Evolutionary conservation across 2,797 vertebrate species (phyloP).

Genomic region (Crenuchus spilurus): DNA sequence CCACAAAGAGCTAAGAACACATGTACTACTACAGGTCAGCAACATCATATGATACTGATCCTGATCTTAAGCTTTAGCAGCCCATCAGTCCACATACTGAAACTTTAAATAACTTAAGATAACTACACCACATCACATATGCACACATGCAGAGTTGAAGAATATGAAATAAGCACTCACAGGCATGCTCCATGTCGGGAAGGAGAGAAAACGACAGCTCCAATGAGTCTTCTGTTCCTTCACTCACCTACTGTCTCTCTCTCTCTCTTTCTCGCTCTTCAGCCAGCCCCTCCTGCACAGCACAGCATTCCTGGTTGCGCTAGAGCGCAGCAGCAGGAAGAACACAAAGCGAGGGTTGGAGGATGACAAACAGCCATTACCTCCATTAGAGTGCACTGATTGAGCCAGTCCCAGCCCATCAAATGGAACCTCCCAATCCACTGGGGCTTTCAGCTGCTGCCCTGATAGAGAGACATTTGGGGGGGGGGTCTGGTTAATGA

Average conservation of each 20-base stretch:
- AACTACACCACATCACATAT: slow-evolving; percentile 3
- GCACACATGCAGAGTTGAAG: slow-evolving; percentile 26
- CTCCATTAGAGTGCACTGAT: slow-evolving; percentile 62
- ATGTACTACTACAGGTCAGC: not conserved
- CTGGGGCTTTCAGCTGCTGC: slow-evolving; percentile 51
- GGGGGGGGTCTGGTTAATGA: slow-evolving; percentile 30
- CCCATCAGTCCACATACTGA: slow-evolving; percentile 10
- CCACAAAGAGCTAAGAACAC: not conserved
- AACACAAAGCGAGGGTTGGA: slow-evolving; percentile 19
- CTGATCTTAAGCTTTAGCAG: not conserved
- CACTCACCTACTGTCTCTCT: slow-evolving; percentile 55
- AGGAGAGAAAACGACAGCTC: slow-evolving; percentile 52
- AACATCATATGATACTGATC: slow-evolving; percentile 1
- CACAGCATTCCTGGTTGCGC: slow-evolving; percentile 42
- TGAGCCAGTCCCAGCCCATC: slow-evolving; percentile 57
- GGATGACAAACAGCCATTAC: slow-evolving; percentile 60
- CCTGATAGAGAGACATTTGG: not conserved
- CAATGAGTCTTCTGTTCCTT: slow-evolving; percentile 55
- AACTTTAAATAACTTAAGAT: slow-evolving; percentile 27
- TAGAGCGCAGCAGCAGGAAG: slow-evolving; percentile 51
- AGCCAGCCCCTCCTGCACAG: slow-evolving; percentile 49
- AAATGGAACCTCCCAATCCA: slow-evolving; percentile 61
- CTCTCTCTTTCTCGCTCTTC: slow-evolving; percentile 37
- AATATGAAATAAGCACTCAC: slow-evolving; percentile 73
- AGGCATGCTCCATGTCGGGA: slow-evolving; percentile 80